Conservation (phyloP, 2,888 invertebrate species). For the Caenorhabditis plicata region DNA sequence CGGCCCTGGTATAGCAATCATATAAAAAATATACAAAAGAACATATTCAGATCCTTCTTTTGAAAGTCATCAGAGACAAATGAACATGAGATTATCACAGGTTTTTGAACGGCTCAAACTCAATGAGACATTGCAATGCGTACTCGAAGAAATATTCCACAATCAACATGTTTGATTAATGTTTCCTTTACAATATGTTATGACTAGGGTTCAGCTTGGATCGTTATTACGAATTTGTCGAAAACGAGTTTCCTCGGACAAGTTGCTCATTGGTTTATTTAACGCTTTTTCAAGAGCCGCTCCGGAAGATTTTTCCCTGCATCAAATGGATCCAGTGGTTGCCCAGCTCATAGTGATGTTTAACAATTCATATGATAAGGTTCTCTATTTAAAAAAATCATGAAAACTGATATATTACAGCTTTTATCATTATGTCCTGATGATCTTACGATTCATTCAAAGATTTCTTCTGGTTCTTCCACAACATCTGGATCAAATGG, state of each 20-base stretch:
- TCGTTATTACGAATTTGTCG: slow-evolving; percentile 65
- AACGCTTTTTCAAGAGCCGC: slow-evolving; percentile 50
- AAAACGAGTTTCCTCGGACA: slow-evolving; percentile 66
- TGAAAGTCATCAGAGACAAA: slow-evolving; percentile 66
- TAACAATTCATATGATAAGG: slow-evolving; percentile 57
- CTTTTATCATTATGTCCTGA: slow-evolving; percentile 36
- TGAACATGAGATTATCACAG: slow-evolving; percentile 66
- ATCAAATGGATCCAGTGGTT: slow-evolving; percentile 56
- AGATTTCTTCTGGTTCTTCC: slow-evolving; percentile 21
- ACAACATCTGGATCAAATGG: slow-evolving; percentile 19
- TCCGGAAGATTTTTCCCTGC: slow-evolving; percentile 49
- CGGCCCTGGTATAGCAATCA: no score
- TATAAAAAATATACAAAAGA: no score
- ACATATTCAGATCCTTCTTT: slow-evolving; percentile 62
- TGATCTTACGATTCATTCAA: slow-evolving; percentile 14
- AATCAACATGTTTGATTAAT: slow-evolving; percentile 56
- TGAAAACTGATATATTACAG: slow-evolving; percentile 5
- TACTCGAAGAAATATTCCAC: slow-evolving; percentile 64
- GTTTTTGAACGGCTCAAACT: slow-evolving; percentile 66
- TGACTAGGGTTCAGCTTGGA: slow-evolving; percentile 46
- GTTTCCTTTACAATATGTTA: background rate
- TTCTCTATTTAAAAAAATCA: slow-evolving; percentile 1
- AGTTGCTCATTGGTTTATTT: slow-evolving; percentile 60
- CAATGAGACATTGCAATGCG: slow-evolving; percentile 65
- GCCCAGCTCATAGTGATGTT: slow-evolving; percentile 57